Evolutionary conservation across 2,113 vertebrate genomes (phyloP), one percentile per base, ranked within the genome.

Genomic region (Nyctereutes procyonoides): DNA sequence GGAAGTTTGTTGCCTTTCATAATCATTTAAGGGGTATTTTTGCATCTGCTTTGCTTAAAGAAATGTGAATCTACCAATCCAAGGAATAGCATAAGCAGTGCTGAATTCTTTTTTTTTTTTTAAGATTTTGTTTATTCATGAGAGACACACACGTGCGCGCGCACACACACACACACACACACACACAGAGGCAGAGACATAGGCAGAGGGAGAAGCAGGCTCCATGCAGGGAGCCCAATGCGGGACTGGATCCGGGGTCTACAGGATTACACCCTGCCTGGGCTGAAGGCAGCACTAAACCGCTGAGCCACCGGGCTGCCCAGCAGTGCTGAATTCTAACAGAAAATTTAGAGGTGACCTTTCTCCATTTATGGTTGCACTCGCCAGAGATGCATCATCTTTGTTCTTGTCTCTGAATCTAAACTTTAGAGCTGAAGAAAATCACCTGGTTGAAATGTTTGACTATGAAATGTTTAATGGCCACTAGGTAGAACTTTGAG

Each of bases 401-500:
- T 88, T 88, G 48, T 53, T 90, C 67, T 92, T 92, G 19, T 67
- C 86, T 84, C 22, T 82, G 38, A 73, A 35, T 93, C 87, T 69
- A 71, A 90, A 48, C 32, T 73, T n/a, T 65, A 30, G 30, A 93
- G 35, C 30, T 94, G 26, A 94, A 86, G 62, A 90, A 90, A 86
- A 28, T 60, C 48, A 65, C 17, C 26, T 73, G 24, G 22, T 43
- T 51, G 48, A 30, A 55, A 55, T 53, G 63, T 69, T 86, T 6
- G 48, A 85, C 28, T 51, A 3, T 79, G 67, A 62, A 79, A 58
- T 93, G 16, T 80, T 86, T 63, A 77, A 73, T 16, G 60, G 26
- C 63, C n/a, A 62, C 26, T 30, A 80, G 43, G 60, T 53, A 88
- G 65, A 93, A 71, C n/a, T 79, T 51, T 9, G 43, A 77, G 58